These are phyloP conservation scores for Macrosteles quadrilineatus DNA, from an alignment of 1,140 invertebrate species.

Conservation along the genomic window DNA sequence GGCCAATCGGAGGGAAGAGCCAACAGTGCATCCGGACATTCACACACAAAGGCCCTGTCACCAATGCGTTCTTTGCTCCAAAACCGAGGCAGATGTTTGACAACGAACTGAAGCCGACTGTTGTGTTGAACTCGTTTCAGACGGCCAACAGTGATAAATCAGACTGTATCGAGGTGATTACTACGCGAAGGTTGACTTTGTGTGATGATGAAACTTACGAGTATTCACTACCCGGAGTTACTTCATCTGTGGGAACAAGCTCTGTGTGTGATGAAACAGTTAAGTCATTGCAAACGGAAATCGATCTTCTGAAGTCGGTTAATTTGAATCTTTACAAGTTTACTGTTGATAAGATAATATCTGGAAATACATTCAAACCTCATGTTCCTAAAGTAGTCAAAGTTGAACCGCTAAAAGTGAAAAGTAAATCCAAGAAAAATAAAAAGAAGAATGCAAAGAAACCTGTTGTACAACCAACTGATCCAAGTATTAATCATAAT, in stretches of 20 bases:
- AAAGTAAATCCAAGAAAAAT: no score
- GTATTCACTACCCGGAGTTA: no score
- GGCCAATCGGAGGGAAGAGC: conserved; percentile 68
- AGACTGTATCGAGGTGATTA: background rate
- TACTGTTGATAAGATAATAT: background rate
- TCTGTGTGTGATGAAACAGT: background rate
- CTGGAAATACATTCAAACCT: no score
- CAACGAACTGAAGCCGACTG: conserved; percentile 19
- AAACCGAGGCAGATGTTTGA: conserved; percentile 27
- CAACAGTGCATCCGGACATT: conserved; percentile 69
- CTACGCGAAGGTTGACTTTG: background rate
- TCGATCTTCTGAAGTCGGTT: background rate
- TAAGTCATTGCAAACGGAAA: background rate
- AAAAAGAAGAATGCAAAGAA: no score
- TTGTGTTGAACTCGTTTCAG: conserved; percentile 17
- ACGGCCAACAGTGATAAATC: conserved; percentile 8
- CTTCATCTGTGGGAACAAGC: background rate
- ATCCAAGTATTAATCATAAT: no score
- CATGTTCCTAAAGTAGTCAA: no score
- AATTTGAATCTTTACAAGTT: conserved; percentile 11
- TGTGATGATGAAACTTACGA: background rate
- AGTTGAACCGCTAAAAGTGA: no score
- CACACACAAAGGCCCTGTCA: conserved; percentile 69
- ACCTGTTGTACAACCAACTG: no score
- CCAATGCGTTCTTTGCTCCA: conserved; percentile 62